Conservation (phyloP, 2,888 invertebrate genomes). For the Dichetophora obliterata region DNA sequence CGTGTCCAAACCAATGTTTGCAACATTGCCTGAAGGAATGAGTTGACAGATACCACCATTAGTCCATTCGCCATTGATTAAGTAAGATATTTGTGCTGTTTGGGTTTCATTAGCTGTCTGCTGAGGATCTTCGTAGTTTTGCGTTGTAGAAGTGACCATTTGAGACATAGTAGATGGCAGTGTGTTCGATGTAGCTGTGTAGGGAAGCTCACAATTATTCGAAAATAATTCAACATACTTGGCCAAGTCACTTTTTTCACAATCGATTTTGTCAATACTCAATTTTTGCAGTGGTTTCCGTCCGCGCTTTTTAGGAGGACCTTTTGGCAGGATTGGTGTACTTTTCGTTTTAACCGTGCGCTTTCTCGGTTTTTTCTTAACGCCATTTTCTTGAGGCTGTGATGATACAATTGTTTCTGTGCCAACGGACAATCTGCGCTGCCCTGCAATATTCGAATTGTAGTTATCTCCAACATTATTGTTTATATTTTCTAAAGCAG, state of each 20-base stretch:
- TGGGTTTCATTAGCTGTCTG: constrained; percentile 38
- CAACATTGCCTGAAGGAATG: constrained; percentile 39
- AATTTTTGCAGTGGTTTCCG: constrained; percentile 50
- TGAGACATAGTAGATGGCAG: constrained; percentile 50
- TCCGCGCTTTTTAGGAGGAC: constrained; percentile 52
- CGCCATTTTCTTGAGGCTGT: constrained; percentile 28
- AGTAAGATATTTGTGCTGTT: constrained; percentile 49
- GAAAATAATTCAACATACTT: constrained; percentile 55
- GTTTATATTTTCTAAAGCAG: constrained; percentile 48
- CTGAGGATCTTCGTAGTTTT: constrained; percentile 49
- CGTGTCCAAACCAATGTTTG: constrained; percentile 16
- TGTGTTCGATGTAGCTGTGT: constrained; percentile 48
- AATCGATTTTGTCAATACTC: not conserved
- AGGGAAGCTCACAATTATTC: constrained; percentile 47
- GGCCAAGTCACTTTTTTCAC: constrained; percentile 55
- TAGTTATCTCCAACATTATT: constrained; percentile 46
- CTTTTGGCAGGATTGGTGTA: not conserved
- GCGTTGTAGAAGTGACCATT: constrained; percentile 54
- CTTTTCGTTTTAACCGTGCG: constrained; percentile 21
- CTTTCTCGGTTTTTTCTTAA: constrained; percentile 23
- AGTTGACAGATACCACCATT: constrained; percentile 48
- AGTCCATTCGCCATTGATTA: constrained; percentile 54
- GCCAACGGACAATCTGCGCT: not conserved
- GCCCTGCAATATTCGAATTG: not conserved
- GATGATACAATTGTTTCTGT: constrained; percentile 1